Evolutionary conservation across 2,888 invertebrate species (phyloP).

Genomic region (Junonia oenone): DNA sequence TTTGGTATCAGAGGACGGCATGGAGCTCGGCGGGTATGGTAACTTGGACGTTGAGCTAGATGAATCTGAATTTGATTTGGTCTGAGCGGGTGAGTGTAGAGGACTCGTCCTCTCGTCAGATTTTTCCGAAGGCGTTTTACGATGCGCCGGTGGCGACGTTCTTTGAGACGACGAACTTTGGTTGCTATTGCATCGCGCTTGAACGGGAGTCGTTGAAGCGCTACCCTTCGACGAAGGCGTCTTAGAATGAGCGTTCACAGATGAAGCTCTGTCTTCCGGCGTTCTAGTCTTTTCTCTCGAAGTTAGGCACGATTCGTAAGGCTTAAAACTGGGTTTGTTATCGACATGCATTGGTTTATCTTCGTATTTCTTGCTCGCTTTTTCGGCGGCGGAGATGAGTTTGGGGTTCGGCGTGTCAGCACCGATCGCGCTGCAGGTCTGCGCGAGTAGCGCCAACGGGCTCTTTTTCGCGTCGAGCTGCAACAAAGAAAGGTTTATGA

Average conservation of each 20-base stretch:
- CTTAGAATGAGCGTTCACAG: slow-evolving; percentile 72
- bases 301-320: slow-evolving; percentile 84
- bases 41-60: slow-evolving; percentile 78
- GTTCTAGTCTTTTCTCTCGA: slow-evolving; percentile 83
- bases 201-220: slow-evolving; percentile 69
- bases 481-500: slow-evolving; percentile 79
- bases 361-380: slow-evolving; percentile 82
- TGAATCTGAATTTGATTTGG: slow-evolving; percentile 66
- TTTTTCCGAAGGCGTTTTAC: slow-evolving; percentile 80
- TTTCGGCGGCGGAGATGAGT: slow-evolving; percentile 86
- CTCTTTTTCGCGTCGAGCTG: slow-evolving; percentile 99
- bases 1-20: slow-evolving; percentile 84
- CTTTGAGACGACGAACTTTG: slow-evolving; percentile 86
- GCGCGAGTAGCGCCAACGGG: slow-evolving; percentile 95
- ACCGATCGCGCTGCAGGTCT: slow-evolving; percentile 98
- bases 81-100: slow-evolving; percentile 58
- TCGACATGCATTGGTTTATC: slow-evolving; percentile 82
- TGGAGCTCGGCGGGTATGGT: slow-evolving; percentile 79
- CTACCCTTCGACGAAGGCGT: slow-evolving; percentile 80
- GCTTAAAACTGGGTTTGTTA: slow-evolving; percentile 85
- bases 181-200: slow-evolving; percentile 85
- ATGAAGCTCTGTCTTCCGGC: slow-evolving; percentile 82
- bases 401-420: slow-evolving; percentile 91
- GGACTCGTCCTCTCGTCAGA: slow-evolving; percentile 71
- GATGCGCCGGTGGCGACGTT: slow-evolving; percentile 78